Evolutionary conservation across 2,888 invertebrate species (phyloP), one percentile per base, ranked within the genome.

Genomic region (Pandemis heparana): DNA sequence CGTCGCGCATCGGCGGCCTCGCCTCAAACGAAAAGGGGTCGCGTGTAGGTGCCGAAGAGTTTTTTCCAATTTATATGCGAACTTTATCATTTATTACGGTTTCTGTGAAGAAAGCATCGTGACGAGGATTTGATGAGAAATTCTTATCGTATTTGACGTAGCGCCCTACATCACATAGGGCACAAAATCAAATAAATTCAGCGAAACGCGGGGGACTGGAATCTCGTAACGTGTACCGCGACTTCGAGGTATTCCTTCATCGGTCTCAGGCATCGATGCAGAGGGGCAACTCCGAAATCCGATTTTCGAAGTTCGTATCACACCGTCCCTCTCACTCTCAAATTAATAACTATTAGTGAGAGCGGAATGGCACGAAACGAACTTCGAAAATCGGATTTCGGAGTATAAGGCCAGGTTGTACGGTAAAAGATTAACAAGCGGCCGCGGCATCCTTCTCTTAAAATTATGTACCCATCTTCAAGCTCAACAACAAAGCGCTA

Each of bases 1-100:
- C 84, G 81, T 84, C 86, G 84, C 82, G 46, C 71, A 76, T 64
- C 73, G 74, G 59, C 70, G 64, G 12, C 70, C 71, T 70, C 68
- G 74, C 67, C 75, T 65, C 75, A 75, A 76, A 74, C 75, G 77
- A 77, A 79, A 75, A 23, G 62, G 69, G 69, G 73, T 69, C 64
- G 69, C 68, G 63, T 71, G 70, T 71, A 66, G 69, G 69, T 61
- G 60, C 64, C 74, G 69, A 65, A n/a, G 38, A 61, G 43, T 53
- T 74, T 70, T 70, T 65, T 38, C 18, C 65, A 65, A 70, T 70
- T 64, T 60, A 65, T 43, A 43, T 56, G 63, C 46, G 43, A 68
- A 71, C 43, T 62, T 51, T 39, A 67, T 67, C 67, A 74, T 64
- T 41, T 73, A 73, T 68, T 69, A 68, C 56, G 46, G 18, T 56